Evolutionary conservation across 2,888 invertebrate species (phyloP), one percentile per base, ranked within the genome.

Genomic region (Luffia ferchaultella): DNA sequence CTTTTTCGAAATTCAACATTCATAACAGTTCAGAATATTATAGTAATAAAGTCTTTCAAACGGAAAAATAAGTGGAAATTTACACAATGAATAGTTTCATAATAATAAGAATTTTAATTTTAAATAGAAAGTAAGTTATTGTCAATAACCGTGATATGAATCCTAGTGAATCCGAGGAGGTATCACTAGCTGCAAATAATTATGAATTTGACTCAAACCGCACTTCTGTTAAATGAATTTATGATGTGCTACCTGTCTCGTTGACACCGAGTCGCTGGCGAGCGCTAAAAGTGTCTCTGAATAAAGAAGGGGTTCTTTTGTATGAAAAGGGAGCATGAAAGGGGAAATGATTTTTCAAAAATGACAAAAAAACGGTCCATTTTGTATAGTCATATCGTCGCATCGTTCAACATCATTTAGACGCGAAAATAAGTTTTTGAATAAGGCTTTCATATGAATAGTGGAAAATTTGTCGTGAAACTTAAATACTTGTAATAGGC

Each of bases 321-420:
- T 50, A 42, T 20, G 50, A 63, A 67, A 62, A 64, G 63, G 65
- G 63, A 62, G 62, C 57, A 62, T 76, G 73, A 78, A 80, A 74
- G 67, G 66, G 66, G 71, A 69, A 73, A 67, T 68, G 71, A 73
- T 73, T 76, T 77, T 73, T 75, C 66, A 70, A 62, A 69, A 74
- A 76, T 73, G 71, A 73, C 70, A 60, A 55, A 61, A 55, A 46
- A 30, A 30, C 5, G 61, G 65, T 66, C 65, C 71, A 73, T 72
- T 73, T 72, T 76, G 70, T 74, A 74, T 76, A 70, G 73, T 70
- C 64, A 63, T 68, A 59, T 68, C 65, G 70, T 70, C 70, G 71
- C 73, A 70, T 69, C 75, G 73, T 76, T 76, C 74, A 74, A 76
- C 75, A 71, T 76, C 76, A 78, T 79, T n/a, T 77, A 76, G 68